Evolutionary conservation across 2,888 invertebrate genomes (phyloP).

Genomic region (Encarsia formosa): DNA sequence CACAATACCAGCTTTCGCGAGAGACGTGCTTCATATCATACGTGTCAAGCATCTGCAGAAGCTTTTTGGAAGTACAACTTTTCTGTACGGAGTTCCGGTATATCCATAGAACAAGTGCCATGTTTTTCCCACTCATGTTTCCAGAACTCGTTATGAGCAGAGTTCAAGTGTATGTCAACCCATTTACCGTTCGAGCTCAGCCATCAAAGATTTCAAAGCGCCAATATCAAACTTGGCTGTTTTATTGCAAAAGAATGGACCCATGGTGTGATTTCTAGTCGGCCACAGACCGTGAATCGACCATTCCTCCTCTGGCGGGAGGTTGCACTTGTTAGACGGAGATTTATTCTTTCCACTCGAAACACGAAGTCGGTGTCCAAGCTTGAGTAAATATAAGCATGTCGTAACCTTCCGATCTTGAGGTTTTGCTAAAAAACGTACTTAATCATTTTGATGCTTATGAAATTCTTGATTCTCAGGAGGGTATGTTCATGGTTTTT

Average conservation of each 20-base stretch:
- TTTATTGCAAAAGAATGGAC: slow-evolving; percentile 69
- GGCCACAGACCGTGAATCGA: slow-evolving; percentile 84
- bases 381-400: slow-evolving; percentile 74
- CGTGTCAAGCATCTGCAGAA: slow-evolving; percentile 56
- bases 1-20: slow-evolving; percentile 57
- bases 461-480: too few relatives aligned
- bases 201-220: slow-evolving; percentile 58
- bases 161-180: slow-evolving; percentile 68
- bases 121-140: slow-evolving; percentile 81
- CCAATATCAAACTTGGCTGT: slow-evolving; percentile 64
- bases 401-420: too few relatives aligned
- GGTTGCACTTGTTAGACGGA: slow-evolving; percentile 59
- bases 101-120: slow-evolving; percentile 69
- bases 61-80: slow-evolving; percentile 67
- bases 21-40: slow-evolving; percentile 62
- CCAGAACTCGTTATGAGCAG: slow-evolving; percentile 61
- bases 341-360: slow-evolving; percentile 65
- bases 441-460: too few relatives aligned
- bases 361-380: slow-evolving; percentile 74
- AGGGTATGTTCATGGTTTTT: too few relatives aligned
- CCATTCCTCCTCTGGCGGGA: slow-evolving; percentile 66
- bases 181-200: slow-evolving; percentile 60
- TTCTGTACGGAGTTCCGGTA: slow-evolving; percentile 60
- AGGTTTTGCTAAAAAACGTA: too few relatives aligned
- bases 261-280: slow-evolving; percentile 62